Evolutionary conservation across 2,113 vertebrate genomes (phyloP), one percentile per base, ranked within the genome.

Genomic region (Myotis lucifugus): DNA sequence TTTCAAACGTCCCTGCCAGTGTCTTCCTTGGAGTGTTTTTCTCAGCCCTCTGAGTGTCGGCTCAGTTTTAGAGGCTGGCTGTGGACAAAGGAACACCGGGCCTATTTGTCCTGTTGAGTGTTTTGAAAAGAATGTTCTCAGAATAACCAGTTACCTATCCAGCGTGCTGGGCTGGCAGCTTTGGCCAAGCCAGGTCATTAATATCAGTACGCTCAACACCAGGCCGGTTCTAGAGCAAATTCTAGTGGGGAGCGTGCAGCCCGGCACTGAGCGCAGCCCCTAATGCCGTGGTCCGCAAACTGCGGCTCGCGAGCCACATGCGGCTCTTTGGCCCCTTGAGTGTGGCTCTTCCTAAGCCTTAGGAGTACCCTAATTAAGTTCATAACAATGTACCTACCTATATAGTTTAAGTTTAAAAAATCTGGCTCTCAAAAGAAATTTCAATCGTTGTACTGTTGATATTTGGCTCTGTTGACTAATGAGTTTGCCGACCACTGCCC

Each of bases 41-140:
- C 93, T 89, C 81, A 27, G 59, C 19, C 73, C 89, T 96, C 78
- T 88, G 88, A 92, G 90, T 52, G 61, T 18, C 23, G 2, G 95
- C 94, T 94, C 61, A 0, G 37, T 90, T 94, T 95, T 91, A 93
- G 92, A 95, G 85, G 92, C 95, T 56, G 54, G 82, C 90, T 76
- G 85, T 83, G 92, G 96, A 97, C 95, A 96, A 97, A 97, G 91
- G 92, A 70, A 81, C 42, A 94, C 83, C 90, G 15, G 15, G 81
- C 93, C 92, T 95, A 90, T 88, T 93, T 78, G 94, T 96, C 96
- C 95, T 95, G 94, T 92, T 25, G 88, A 93, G 96, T 95, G 90
- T 95, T 96, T 96, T 96, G 92, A 97, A 97, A 97, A 95, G 95
- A 95, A 85, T 92, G 95, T 96, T 96, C 96, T 97, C 95, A 96